Conservation (phyloP, 2,888 invertebrate species). For the Entomobrya proxima region DNA sequence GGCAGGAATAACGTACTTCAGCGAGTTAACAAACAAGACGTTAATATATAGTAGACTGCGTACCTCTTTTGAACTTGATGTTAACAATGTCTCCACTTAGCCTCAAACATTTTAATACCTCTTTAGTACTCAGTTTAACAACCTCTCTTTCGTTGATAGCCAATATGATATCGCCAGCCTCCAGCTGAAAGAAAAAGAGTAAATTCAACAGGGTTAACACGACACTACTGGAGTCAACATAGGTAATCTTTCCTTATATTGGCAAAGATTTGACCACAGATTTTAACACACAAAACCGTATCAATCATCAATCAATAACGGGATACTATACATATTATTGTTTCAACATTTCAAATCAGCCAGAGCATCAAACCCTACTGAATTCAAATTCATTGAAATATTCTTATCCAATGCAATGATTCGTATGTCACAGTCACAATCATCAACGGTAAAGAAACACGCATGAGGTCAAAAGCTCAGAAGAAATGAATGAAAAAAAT, state of each 20-base stretch:
- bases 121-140: slow-evolving; percentile 93
- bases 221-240: background rate
- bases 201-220: slow-evolving; percentile 5
- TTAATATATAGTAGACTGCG: slow-evolving; percentile 79
- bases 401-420: background rate
- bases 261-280: no score
- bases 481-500: background rate
- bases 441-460: background rate
- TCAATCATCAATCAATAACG: no score
- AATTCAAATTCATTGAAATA: no score
- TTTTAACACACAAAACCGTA: no score
- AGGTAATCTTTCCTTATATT: background rate
- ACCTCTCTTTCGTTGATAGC: slow-evolving; percentile 96
- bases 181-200: slow-evolving; percentile 84
- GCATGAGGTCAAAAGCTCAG: no score
- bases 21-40: no score
- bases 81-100: slow-evolving; percentile 93
- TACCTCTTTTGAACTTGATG: slow-evolving; percentile 93
- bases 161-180: slow-evolving; percentile 95
- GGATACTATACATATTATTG: no score
- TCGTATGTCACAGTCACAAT: background rate
- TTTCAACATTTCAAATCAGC: no score
- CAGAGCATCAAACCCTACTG: no score
- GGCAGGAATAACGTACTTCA: no score
- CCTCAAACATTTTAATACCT: slow-evolving; percentile 95